These are phyloP conservation scores for Enteromius argenteus DNA, from an alignment of 2,797 vertebrate genomes.

Conservation along the genomic window DNA sequence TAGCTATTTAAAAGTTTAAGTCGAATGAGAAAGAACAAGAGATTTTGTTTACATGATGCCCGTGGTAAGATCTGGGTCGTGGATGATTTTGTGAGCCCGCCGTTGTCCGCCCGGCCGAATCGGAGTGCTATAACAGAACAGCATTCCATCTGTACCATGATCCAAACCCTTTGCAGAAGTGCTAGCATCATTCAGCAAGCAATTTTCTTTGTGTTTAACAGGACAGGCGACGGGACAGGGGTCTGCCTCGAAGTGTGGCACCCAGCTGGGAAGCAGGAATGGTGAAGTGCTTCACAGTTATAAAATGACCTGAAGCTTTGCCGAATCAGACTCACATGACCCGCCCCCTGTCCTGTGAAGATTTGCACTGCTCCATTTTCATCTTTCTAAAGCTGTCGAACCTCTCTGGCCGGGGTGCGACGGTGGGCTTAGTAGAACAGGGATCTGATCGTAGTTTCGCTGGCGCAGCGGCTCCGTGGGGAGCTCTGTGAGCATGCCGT, in stretches of 20 bases:
- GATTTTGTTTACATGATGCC: conserved; percentile 69
- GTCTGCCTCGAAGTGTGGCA: conserved; percentile 39
- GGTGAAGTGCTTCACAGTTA: not conserved
- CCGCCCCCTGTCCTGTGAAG: conserved; percentile 65
- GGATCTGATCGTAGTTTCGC: conserved; percentile 49
- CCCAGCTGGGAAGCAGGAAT: not conserved
- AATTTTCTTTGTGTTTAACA: conserved; percentile 66
- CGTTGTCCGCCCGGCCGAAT: conserved; percentile 48
- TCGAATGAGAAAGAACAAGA: conserved; percentile 50
- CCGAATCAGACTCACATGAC: conserved; percentile 30
- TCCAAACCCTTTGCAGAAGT: conserved; percentile 56
- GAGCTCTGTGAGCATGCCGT: conserved; percentile 56
- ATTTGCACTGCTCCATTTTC: conserved; percentile 77
- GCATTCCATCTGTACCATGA: conserved; percentile 60
- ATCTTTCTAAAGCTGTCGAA: conserved; percentile 56
- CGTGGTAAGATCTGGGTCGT: conserved; percentile 56
- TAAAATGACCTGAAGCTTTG: not conserved
- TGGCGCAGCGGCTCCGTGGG: conserved; percentile 48
- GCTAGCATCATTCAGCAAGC: conserved; percentile 64
- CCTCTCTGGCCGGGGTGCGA: conserved; percentile 49
- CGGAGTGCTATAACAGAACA: conserved; percentile 41
- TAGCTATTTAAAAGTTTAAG: conserved; percentile 60
- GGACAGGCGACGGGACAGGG: conserved; percentile 61
- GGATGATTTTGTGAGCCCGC: conserved; percentile 42
- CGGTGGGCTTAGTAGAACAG: conserved; percentile 38